Percentiles rank a stretch among this genome's conserved stretches.
phyloP scores from a whole-genome alignment of 2,797 vertebrate genomes.

The Pyrocephalus nanus region DNA sequence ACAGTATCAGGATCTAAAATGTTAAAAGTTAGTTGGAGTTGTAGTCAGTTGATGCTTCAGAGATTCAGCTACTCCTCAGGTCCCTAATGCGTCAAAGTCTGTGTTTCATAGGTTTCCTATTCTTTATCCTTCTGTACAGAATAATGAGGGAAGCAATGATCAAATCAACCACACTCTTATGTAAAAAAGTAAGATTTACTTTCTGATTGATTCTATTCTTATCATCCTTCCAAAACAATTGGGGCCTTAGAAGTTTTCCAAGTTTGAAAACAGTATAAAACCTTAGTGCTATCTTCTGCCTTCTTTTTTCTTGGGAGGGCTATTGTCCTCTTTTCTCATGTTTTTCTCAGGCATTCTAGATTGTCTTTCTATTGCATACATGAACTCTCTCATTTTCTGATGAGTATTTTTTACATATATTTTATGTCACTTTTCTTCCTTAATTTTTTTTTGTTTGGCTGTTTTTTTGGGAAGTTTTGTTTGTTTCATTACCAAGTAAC shows the following conservation, averaged over 20 bases:
- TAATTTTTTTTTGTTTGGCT: too few relatives aligned
- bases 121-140: not conserved
- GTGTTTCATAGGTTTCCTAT: not conserved
- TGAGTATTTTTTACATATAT: not conserved
- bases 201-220: not conserved
- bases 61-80: not conserved
- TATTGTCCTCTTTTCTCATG: not conserved
- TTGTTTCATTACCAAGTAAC: not conserved
- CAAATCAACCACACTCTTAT: not conserved
- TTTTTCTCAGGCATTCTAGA: not conserved
- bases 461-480: not conserved
- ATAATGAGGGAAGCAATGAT: not conserved
- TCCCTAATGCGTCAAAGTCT: not conserved
- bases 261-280: not conserved
- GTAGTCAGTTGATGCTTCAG: not conserved
- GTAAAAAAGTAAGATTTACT: not conserved
- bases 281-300: not conserved
- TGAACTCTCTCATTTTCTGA: not conserved
- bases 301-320: not conserved
- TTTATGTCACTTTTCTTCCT: not conserved
- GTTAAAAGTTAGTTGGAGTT: not conserved
- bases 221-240: not conserved
- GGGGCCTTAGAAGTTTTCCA: not conserved
- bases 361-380: not conserved
- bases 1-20: not conserved